Conservation (phyloP, 2,797 vertebrate genomes). For the Melanotaenia parkinsoni region DNA sequence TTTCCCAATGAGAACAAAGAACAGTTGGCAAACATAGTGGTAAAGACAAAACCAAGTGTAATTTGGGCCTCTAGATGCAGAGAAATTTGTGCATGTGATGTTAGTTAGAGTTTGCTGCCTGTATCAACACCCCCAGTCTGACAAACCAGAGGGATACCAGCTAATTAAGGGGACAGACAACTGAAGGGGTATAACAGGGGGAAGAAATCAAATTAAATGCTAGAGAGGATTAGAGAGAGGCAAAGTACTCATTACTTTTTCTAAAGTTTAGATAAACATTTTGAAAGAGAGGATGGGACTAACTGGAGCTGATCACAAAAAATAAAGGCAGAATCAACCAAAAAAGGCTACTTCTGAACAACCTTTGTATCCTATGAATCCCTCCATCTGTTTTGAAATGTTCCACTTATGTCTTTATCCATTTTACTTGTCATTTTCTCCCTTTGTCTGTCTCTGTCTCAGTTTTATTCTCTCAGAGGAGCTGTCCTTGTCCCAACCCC, state of each 20-base stretch:
- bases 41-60: slow-evolving; percentile 50
- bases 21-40: slow-evolving; percentile 60
- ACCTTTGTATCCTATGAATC: slow-evolving; percentile 44
- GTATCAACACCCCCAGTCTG: slow-evolving; percentile 68
- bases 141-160: slow-evolving; percentile 71
- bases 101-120: slow-evolving; percentile 55
- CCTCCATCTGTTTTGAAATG: slow-evolving; percentile 31
- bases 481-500: slow-evolving; percentile 55
- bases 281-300: slow-evolving; percentile 34
- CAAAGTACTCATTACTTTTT: slow-evolving; percentile 62
- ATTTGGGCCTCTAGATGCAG: slow-evolving; percentile 29
- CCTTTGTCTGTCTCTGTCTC: slow-evolving; percentile 52
- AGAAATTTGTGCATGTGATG: slow-evolving; percentile 27
- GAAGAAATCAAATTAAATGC: slow-evolving; percentile 76
- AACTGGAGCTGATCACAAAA: slow-evolving; percentile 14
- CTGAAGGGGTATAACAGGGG: slow-evolving; percentile 63
- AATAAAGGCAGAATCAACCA: slow-evolving; percentile 22
- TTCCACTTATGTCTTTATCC: slow-evolving; percentile 37
- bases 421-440: slow-evolving; percentile 31
- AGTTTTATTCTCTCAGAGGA: slow-evolving; percentile 53
- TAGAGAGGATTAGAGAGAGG: slow-evolving; percentile 67
- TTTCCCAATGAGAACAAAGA: slow-evolving; percentile 65
- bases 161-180: slow-evolving; percentile 75
- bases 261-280: slow-evolving; percentile 53
- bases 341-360: slow-evolving; percentile 46